Evolutionary conservation across 2,888 invertebrate genomes (phyloP).

Genomic region (Calliphora vomitoria): DNA sequence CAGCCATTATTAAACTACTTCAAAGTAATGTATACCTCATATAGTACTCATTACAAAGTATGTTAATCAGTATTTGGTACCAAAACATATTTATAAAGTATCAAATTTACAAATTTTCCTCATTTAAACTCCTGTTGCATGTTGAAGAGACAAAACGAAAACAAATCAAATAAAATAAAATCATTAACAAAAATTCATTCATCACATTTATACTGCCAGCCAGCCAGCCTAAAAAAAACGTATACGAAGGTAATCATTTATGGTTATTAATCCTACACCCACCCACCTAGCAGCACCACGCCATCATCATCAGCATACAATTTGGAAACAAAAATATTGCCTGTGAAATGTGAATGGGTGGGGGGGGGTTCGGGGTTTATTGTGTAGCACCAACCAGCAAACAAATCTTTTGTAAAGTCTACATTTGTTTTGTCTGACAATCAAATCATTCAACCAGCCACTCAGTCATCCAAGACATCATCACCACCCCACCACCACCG

Average conservation of each 20-base stretch:
- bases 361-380: too few species aligned
- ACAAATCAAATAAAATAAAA: too few species aligned
- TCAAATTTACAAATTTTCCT: too few species aligned
- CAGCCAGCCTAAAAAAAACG: background rate
- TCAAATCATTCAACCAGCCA: conserved; percentile 52
- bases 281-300: conserved; percentile 5
- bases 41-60: too few species aligned
- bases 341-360: conserved; percentile 1
- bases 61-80: too few species aligned
- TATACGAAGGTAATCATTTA: background rate
- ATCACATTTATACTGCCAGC: background rate
- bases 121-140: too few species aligned
- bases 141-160: too few species aligned
- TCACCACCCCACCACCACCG: background rate
- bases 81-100: too few species aligned
- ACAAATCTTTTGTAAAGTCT: conserved; percentile 52
- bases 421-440: conserved; percentile 60
- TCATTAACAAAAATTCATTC: too few species aligned
- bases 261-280: conserved; percentile 1
- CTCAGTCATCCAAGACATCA: conserved; percentile 52
- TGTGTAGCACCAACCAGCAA: background rate
- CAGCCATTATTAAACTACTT: too few species aligned
- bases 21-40: too few species aligned
- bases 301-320: conserved; percentile 16
- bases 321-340: conserved; percentile 21